A percentile compares a stretch with the other conserved stretches of the same genome.
These are phyloP conservation scores for Drosophila pandora DNA, from an alignment of 1,140 invertebrate genomes.

Conservation along the genomic window DNA sequence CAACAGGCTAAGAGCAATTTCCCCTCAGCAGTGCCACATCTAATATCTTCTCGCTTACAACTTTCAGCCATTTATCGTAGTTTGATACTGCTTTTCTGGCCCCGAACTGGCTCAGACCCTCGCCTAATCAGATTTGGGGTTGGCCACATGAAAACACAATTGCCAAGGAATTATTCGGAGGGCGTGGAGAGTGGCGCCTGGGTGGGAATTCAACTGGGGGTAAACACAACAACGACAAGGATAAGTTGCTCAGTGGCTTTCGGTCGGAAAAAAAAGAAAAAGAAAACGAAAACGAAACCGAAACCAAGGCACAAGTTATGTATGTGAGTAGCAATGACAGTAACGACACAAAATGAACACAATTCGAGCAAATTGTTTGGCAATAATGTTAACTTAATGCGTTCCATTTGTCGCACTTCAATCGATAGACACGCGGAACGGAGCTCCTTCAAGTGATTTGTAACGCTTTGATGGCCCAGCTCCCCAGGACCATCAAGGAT, in stretches of 20 bases:
- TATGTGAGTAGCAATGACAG: slow-evolving; percentile 57
- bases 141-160: slow-evolving; percentile 70
- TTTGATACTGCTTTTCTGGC: slow-evolving; percentile 58
- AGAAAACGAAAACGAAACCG: background rate
- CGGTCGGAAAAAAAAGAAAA: slow-evolving; percentile 4
- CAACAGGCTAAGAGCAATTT: slow-evolving; percentile 76
- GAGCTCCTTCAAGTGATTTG: slow-evolving; percentile 68
- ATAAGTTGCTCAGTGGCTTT: slow-evolving; percentile 12
- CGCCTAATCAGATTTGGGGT: slow-evolving; percentile 76
- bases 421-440: slow-evolving; percentile 64
- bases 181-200: background rate
- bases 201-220: slow-evolving; percentile 24
- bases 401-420: slow-evolving; percentile 79
- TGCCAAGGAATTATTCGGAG: slow-evolving; percentile 61
- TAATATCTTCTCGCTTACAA: slow-evolving; percentile 72
- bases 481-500: slow-evolving; percentile 16
- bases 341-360: slow-evolving; percentile 76
- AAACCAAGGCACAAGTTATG: slow-evolving; percentile 42
- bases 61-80: slow-evolving; percentile 77
- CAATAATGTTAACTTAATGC: slow-evolving; percentile 82
- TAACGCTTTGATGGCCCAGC: slow-evolving; percentile 45
- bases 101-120: slow-evolving; percentile 1
- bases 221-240: slow-evolving; percentile 43
- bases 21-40: slow-evolving; percentile 32
- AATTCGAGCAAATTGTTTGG: slow-evolving; percentile 79